Conservation (phyloP, 2,888 invertebrate species). For the Tanypteryx hageni region DNA sequence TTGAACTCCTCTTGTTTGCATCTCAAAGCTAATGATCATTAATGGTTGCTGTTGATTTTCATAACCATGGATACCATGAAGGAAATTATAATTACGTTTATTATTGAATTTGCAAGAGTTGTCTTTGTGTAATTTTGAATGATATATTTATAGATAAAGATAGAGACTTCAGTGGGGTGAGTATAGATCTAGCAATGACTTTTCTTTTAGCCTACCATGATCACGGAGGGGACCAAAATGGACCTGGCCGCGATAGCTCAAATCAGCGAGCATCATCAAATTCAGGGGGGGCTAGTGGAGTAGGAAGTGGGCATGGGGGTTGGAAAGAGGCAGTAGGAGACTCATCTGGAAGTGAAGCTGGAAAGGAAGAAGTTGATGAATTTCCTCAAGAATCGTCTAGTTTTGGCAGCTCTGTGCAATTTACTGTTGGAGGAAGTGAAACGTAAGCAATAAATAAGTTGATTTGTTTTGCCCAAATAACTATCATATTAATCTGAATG, state of each 20-base stretch:
- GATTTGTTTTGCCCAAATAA: no score
- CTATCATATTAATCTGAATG: no score
- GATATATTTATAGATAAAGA: background rate
- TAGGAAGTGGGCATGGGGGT: slow-evolving; percentile 72
- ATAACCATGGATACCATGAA: no score
- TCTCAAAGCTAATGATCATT: no score
- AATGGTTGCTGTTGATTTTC: no score
- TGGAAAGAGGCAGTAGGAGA: slow-evolving; percentile 74
- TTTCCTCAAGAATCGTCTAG: slow-evolving; percentile 68
- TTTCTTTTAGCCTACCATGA: slow-evolving; percentile 74
- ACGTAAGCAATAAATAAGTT: slow-evolving; percentile 72
- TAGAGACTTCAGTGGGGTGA: background rate
- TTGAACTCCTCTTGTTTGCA: no score
- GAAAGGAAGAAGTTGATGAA: slow-evolving; percentile 74
- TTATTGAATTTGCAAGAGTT: no score
- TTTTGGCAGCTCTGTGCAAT: slow-evolving; percentile 73
- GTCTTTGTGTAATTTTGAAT: background rate
- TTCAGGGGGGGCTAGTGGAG: slow-evolving; percentile 69
- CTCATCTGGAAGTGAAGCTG: slow-evolving; percentile 79
- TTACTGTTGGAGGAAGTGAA: slow-evolving; percentile 75
- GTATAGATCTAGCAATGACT: slow-evolving; percentile 31
- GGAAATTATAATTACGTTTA: no score
- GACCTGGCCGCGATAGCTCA: slow-evolving; percentile 23
- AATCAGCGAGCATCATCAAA: slow-evolving; percentile 35
- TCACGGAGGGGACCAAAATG: slow-evolving; percentile 75